phyloP scores from a whole-genome alignment of 2,113 vertebrate genomes.

The Stegastes partitus region DNA sequence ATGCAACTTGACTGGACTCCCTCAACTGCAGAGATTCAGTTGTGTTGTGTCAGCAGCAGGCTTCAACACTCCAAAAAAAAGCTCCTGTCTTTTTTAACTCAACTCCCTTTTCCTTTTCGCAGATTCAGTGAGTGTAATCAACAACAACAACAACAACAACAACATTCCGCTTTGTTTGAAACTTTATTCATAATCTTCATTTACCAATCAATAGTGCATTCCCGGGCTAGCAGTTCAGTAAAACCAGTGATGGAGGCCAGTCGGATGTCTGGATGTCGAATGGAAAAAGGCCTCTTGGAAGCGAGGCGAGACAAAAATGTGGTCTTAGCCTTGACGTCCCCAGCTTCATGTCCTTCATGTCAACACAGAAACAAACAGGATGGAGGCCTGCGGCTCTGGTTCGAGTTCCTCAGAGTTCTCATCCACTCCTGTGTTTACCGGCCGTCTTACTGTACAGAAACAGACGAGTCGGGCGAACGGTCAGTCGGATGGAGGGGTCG shows the following conservation, averaged over 20 bases:
- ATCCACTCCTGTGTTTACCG: constrained; percentile 34
- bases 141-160: neutral
- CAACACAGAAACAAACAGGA: constrained; percentile 20
- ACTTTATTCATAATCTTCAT: constrained; percentile 85
- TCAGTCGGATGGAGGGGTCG: constrained; percentile 8
- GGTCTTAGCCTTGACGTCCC: constrained; percentile 47
- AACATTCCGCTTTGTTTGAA: constrained; percentile 69
- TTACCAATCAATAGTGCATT: constrained; percentile 85
- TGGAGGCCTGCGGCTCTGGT: constrained; percentile 27
- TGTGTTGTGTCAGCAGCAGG: no score
- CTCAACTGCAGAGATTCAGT: no score
- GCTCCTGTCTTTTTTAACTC: no score
- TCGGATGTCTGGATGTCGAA: constrained; percentile 64
- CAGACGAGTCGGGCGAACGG: constrained; percentile 18
- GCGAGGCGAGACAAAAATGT: constrained; percentile 56
- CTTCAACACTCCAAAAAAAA: no score
- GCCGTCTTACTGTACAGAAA: constrained; percentile 42
- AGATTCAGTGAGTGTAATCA: no score
- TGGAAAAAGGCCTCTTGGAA: constrained; percentile 53
- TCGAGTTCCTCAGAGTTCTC: constrained; percentile 49
- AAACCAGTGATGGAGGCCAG: constrained; percentile 75
- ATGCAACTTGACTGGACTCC: no score
- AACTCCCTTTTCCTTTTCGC: no score
- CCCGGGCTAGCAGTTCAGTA: constrained; percentile 80
- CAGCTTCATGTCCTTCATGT: constrained; percentile 48